A percentile compares a stretch with the other conserved stretches of the same genome.
Conservation (phyloP, 2,888 invertebrate genomes). For the Caenorhabditis angaria region DNA sequence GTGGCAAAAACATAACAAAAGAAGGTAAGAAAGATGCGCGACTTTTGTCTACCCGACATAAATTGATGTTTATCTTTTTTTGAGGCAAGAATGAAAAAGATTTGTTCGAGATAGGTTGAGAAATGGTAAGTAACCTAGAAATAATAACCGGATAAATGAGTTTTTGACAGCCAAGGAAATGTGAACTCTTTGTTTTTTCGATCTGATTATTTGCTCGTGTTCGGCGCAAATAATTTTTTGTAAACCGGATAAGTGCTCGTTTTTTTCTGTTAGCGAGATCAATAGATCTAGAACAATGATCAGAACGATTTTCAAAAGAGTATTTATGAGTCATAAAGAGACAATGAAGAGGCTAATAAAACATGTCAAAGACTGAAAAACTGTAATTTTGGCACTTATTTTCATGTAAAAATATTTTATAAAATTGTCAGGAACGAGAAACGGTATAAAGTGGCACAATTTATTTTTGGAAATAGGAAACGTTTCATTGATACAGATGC, state of each 20-base stretch:
- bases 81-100: not conserved
- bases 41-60: not conserved
- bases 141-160: not conserved
- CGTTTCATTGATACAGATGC: too few species aligned
- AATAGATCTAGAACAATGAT: too few species aligned
- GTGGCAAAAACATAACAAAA: slow-evolving; percentile 1
- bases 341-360: too few species aligned
- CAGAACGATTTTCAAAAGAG: too few species aligned
- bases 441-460: too few species aligned
- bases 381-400: too few species aligned
- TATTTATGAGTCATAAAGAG: too few species aligned
- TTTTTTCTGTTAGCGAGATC: too few species aligned
- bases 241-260: not conserved
- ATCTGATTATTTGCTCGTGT: not conserved
- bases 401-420: too few species aligned
- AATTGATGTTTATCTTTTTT: slow-evolving; percentile 8
- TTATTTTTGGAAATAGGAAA: too few species aligned
- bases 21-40: not conserved
- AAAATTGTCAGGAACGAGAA: too few species aligned
- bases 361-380: too few species aligned
- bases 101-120: slow-evolving; percentile 2
- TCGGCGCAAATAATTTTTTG: not conserved
- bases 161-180: slow-evolving; percentile 1
- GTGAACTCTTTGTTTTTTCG: slow-evolving; percentile 2
- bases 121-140: not conserved